Conservation (phyloP, 2,113 vertebrate genomes). For the Aptenodytes forsteri region DNA sequence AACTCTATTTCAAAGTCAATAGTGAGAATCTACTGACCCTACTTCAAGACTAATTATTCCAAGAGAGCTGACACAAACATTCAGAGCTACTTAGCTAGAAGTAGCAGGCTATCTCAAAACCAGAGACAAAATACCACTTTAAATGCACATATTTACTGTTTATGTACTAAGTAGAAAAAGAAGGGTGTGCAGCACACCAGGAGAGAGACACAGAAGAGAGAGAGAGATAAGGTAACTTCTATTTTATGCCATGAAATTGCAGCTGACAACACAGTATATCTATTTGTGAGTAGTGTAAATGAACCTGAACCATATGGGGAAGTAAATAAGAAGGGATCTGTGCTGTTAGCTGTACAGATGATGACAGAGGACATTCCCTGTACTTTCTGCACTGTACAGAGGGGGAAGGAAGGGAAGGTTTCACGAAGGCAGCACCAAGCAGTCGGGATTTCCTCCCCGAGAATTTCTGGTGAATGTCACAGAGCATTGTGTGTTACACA, state of each 20-base stretch:
- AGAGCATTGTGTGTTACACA: not conserved
- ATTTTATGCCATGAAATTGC: not conserved
- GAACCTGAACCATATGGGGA: not conserved
- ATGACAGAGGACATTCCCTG: not conserved
- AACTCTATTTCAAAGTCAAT: not conserved
- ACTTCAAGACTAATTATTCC: not conserved
- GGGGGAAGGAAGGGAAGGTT: not conserved
- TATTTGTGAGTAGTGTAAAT: not conserved
- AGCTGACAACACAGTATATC: not conserved
- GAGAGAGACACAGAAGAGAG: not conserved
- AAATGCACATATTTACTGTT: not conserved
- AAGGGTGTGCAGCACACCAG: not conserved
- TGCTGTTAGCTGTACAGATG: not conserved
- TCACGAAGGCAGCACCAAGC: not conserved
- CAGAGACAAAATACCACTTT: not conserved
- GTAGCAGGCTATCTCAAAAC: not conserved
- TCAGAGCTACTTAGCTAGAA: not conserved
- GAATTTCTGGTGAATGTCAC: not conserved
- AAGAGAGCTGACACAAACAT: not conserved
- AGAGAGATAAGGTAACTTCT: not conserved
- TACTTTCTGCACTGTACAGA: not conserved
- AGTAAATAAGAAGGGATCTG: not conserved
- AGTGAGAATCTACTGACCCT: not conserved
- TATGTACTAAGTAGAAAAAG: not conserved
- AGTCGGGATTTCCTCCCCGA: not conserved